These are phyloP conservation scores for Trimorus sp. DNA, from an alignment of 2,888 invertebrate genomes.

Conservation along the genomic window DNA sequence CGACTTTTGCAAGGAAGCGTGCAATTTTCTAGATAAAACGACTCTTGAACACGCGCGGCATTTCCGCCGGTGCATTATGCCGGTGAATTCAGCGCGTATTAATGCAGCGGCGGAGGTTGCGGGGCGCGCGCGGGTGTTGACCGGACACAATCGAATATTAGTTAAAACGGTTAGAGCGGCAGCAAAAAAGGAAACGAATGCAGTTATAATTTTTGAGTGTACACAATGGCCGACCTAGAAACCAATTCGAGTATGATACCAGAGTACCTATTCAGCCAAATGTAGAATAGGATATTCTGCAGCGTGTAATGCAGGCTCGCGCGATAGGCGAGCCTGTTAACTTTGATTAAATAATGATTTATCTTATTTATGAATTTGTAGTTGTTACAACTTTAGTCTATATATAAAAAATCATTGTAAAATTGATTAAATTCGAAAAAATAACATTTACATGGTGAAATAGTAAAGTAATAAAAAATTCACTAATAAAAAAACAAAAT, in stretches of 20 bases:
- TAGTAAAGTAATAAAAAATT: too few relatives aligned
- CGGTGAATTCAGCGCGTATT: not conserved
- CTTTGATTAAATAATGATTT: too few relatives aligned
- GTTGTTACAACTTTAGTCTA: too few relatives aligned
- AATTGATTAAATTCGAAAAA: too few relatives aligned
- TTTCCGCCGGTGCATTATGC: not conserved
- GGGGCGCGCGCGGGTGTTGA: not conserved
- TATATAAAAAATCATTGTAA: too few relatives aligned
- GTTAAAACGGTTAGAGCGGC: constrained; percentile 25
- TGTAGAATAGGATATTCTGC: constrained; percentile 64
- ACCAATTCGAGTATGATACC: constrained; percentile 62
- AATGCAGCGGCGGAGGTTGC: not conserved
- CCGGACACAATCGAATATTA: constrained; percentile 26
- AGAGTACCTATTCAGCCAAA: constrained; percentile 61
- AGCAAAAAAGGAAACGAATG: constrained; percentile 40
- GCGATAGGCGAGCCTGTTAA: too few relatives aligned
- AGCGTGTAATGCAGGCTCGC: constrained; percentile 55
- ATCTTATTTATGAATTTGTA: too few relatives aligned
- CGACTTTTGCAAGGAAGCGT: too few relatives aligned
- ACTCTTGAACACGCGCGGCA: not conserved
- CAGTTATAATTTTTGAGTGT: constrained; percentile 47
- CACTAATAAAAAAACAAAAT: too few relatives aligned
- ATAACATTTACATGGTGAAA: too few relatives aligned
- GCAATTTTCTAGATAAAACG: too few relatives aligned
- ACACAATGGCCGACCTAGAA: constrained; percentile 59